Percentiles rank a stretch among this genome's conserved stretches.
phyloP scores from a whole-genome alignment of 2,113 vertebrate species.

The Oryzias javanicus region DNA sequence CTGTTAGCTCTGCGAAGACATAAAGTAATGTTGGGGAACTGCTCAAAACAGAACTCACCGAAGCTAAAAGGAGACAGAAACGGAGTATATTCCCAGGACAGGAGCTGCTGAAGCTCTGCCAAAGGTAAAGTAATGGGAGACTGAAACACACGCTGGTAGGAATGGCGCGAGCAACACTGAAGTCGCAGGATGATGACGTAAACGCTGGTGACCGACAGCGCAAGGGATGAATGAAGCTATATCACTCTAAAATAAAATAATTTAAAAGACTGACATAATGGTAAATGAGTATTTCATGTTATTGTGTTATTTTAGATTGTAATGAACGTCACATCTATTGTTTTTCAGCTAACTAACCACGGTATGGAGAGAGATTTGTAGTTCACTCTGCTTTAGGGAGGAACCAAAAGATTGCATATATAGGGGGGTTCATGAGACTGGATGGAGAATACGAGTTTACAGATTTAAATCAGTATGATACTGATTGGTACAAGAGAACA shows the following conservation, averaged over 20 bases:
- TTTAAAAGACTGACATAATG: neutral
- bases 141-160: constrained; percentile 66
- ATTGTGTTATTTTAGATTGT: neutral
- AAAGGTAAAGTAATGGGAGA: constrained; percentile 29
- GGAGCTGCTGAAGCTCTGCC: constrained; percentile 26
- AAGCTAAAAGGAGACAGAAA: constrained; percentile 7
- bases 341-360: too few relatives aligned
- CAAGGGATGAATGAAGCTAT: neutral
- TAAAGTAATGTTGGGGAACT: neutral
- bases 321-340: too few relatives aligned
- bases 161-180: constrained; percentile 61
- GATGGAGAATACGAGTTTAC: too few relatives aligned
- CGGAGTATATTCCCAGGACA: constrained; percentile 12
- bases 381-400: too few relatives aligned
- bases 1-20: neutral
- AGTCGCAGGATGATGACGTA: constrained; percentile 65
- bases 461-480: too few relatives aligned
- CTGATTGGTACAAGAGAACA: too few relatives aligned
- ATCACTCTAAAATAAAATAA: neutral
- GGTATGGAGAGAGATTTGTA: too few relatives aligned
- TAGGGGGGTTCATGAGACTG: too few relatives aligned
- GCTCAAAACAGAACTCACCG: constrained; percentile 53
- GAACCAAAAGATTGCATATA: too few relatives aligned
- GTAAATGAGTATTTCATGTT: neutral
- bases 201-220: neutral